These are phyloP conservation scores for Sebastiscus tertius DNA, from an alignment of 2,797 vertebrate genomes.

Conservation along the genomic window DNA sequence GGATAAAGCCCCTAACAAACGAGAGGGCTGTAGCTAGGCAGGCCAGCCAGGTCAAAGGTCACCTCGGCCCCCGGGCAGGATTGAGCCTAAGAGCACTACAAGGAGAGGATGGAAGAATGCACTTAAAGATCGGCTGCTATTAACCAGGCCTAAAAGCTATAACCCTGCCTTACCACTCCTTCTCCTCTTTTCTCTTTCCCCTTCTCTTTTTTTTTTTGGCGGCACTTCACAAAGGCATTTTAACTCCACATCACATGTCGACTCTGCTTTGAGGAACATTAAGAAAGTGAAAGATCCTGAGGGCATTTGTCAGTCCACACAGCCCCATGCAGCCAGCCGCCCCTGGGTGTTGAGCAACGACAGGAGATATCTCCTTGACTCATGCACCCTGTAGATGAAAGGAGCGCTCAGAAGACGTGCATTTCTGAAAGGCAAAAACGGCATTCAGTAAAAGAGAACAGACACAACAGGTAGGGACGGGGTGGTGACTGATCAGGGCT, in stretches of 20 bases:
- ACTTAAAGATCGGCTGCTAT: slow-evolving; percentile 76
- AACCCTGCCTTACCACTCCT: slow-evolving; percentile 11
- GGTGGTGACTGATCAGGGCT: slow-evolving; percentile 71
- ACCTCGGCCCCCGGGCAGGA: slow-evolving; percentile 80
- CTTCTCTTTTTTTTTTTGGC: slow-evolving; percentile 1
- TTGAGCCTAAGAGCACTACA: slow-evolving; percentile 81
- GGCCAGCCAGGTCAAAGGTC: slow-evolving; percentile 88
- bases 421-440: slow-evolving; percentile 59
- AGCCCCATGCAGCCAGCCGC: slow-evolving; percentile 54
- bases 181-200: not conserved
- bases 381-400: slow-evolving; percentile 68
- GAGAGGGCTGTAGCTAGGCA: slow-evolving; percentile 89
- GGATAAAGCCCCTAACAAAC: slow-evolving; percentile 91
- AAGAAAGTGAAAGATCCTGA: slow-evolving; percentile 72
- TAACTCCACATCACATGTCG: slow-evolving; percentile 68
- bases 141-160: slow-evolving; percentile 71
- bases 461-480: slow-evolving; percentile 73
- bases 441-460: slow-evolving; percentile 59
- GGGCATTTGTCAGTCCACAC: slow-evolving; percentile 74
- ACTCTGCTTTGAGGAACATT: slow-evolving; percentile 69
- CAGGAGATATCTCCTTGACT: slow-evolving; percentile 77
- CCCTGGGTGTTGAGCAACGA: slow-evolving; percentile 71
- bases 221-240: slow-evolving; percentile 69
- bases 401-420: slow-evolving; percentile 59
- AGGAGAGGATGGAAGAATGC: slow-evolving; percentile 77